These are phyloP conservation scores for Oligia strigilis DNA, from an alignment of 2,888 invertebrate genomes.

Conservation along the genomic window DNA sequence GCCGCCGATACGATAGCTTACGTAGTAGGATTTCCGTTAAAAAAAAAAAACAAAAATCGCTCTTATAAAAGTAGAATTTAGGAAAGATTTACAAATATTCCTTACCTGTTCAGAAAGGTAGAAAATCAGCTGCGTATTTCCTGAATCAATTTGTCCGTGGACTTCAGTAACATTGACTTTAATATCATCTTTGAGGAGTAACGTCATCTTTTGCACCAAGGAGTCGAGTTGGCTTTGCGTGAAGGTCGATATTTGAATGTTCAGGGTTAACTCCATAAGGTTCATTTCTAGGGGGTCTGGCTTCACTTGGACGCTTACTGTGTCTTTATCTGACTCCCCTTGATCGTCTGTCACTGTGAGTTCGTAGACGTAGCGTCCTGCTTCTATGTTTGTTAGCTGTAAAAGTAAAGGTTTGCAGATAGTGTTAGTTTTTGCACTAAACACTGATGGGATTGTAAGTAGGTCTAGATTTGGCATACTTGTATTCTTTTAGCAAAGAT, in stretches of 20 bases:
- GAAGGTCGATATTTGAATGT: conserved; percentile 92
- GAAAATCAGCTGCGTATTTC: conserved; percentile 92
- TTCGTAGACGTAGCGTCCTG: conserved; percentile 96
- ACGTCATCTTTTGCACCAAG: conserved; percentile 94
- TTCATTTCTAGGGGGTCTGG: conserved; percentile 93
- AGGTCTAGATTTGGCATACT: not conserved
- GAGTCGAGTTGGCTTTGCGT: conserved; percentile 92
- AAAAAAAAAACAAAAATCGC: not conserved
- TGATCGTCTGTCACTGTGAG: conserved; percentile 97
- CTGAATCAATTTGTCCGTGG: conserved; percentile 91
- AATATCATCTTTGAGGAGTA: conserved; percentile 94
- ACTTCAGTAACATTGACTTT: conserved; percentile 91
- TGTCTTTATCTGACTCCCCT: conserved; percentile 95
- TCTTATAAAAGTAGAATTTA: not conserved
- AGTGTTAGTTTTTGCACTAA: not conserved
- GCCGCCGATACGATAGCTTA: not conserved
- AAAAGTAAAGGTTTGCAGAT: not conserved
- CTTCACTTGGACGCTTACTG: conserved; percentile 95
- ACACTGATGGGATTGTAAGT: not conserved
- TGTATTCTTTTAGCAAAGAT: not conserved
- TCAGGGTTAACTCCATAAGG: conserved; percentile 95
- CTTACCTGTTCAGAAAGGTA: conserved; percentile 91
- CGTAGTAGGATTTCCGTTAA: no score
- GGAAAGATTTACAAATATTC: not conserved
- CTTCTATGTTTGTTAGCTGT: conserved; percentile 95